phyloP scores from a whole-genome alignment of 1,140 invertebrate genomes.

The Maniola jurtina region DNA sequence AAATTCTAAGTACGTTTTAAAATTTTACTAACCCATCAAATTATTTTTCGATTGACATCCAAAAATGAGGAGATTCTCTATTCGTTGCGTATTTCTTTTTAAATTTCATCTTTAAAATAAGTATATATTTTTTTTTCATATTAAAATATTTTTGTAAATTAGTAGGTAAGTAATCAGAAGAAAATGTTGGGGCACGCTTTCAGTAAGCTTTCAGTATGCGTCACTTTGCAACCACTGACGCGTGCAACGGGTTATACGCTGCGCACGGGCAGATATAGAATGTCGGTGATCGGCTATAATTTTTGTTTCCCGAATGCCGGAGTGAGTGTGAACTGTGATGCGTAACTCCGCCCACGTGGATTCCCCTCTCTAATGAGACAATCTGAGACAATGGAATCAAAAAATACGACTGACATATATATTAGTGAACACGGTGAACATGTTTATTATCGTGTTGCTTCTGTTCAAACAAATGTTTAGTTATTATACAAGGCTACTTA shows the following conservation, averaged over 20 bases:
- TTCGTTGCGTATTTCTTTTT: too few species aligned
- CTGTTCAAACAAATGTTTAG: background rate
- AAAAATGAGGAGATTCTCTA: too few species aligned
- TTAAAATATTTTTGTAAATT: background rate
- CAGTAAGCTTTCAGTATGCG: conserved; percentile 38
- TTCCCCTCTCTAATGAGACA: conserved; percentile 16
- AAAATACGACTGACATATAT: conserved; percentile 3
- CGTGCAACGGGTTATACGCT: conserved; percentile 76
- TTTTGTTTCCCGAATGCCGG: conserved; percentile 70
- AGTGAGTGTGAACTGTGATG: conserved; percentile 39
- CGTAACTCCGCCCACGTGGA: conserved; percentile 23
- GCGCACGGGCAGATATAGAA: conserved; percentile 68
- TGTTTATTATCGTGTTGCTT: background rate
- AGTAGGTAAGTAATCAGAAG: conserved; percentile 18
- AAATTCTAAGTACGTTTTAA: too few species aligned
- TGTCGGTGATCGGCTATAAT: conserved; percentile 76
- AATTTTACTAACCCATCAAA: too few species aligned
- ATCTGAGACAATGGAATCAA: conserved; percentile 13
- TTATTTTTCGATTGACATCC: too few species aligned
- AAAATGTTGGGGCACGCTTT: conserved; percentile 32
- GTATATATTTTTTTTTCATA: background rate
- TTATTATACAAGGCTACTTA: background rate
- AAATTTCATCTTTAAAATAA: too few species aligned
- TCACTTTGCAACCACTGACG: conserved; percentile 59
- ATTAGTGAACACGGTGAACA: background rate